These are phyloP conservation scores for Poecilia wingei DNA, from an alignment of 2,797 vertebrate species.

Conservation along the genomic window DNA sequence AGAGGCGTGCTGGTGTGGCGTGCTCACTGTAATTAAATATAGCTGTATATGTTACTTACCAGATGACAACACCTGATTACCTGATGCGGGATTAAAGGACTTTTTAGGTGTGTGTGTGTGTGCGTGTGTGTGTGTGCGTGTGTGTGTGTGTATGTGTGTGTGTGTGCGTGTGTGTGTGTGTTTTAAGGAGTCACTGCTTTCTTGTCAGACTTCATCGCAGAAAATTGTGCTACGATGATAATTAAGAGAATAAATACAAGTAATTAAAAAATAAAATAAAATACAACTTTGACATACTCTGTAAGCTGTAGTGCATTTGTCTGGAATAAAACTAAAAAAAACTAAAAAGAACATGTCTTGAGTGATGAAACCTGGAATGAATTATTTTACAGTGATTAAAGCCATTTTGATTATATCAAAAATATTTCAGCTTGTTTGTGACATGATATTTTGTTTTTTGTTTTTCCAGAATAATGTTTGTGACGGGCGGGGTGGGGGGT, in stretches of 20 bases:
- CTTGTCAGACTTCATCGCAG: background rate
- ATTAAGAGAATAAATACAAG: background rate
- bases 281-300: no score
- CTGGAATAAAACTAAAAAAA: background rate
- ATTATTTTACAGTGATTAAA: background rate
- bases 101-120: no score
- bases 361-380: background rate
- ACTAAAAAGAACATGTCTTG: background rate
- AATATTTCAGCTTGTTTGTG: no score
- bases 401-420: no score
- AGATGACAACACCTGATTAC: background rate
- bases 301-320: no score
- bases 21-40: background rate
- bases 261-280: background rate
- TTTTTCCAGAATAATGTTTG: background rate
- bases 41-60: background rate
- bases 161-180: background rate
- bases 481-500: accelerated
- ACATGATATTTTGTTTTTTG: no score
- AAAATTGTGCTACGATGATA: background rate
- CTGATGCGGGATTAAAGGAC: background rate
- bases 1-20: background rate
- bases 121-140: background rate
- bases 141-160: no score
- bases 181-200: background rate